Evolutionary conservation across 2,113 vertebrate species (phyloP), one percentile per base, ranked within the genome.

Genomic region (Sylvicapra grimmia): DNA sequence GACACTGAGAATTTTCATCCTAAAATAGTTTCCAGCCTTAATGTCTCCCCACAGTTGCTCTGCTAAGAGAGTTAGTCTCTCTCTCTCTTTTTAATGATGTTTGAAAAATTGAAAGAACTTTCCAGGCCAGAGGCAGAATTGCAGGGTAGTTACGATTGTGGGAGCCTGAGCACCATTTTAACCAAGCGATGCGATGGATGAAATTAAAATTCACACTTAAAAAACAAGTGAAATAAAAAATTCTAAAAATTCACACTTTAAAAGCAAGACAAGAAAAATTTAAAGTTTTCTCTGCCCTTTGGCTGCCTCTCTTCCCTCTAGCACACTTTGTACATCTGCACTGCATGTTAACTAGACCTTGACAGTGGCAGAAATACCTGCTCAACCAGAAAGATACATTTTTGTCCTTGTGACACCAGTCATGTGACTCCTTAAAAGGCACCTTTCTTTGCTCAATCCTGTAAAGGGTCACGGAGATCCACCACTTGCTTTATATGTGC

Each of bases 51-150:
- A 58, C 25, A 49, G 27, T 86, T 77, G 54, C 58, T 95, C 36
- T 63, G 68, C 72, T 90, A 61, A 97, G 33, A 93, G 49, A 90
- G 77, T 8, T 68, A n/a, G 47, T 91, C 33, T 85, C 53, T 61
- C 87, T 82, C 25, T 56, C 9, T 65, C 47, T 33, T 47, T 54
- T 82, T 9, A 21, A 68, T 4, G 11, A 56, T 77, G 40, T 91
- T 96, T 89, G 75, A 75, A 49, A 95, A 93, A 82, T 21, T 25
- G 18, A 79, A 65, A 96, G 59, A 89, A 86, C 44, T 85, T 96
- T 75, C 83, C 40, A 85, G 29, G 25, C 92, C 92, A 72, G 89
- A 87, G 85, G 56, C 94, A 86, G 75, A 97, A 83, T 36, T 92
- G 47, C 79, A 59, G 23, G 33, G 25, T 2, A n/a, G 54, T 54